Evolutionary conservation across 2,888 invertebrate species (phyloP).

Genomic region (Sphinx pinastri): DNA sequence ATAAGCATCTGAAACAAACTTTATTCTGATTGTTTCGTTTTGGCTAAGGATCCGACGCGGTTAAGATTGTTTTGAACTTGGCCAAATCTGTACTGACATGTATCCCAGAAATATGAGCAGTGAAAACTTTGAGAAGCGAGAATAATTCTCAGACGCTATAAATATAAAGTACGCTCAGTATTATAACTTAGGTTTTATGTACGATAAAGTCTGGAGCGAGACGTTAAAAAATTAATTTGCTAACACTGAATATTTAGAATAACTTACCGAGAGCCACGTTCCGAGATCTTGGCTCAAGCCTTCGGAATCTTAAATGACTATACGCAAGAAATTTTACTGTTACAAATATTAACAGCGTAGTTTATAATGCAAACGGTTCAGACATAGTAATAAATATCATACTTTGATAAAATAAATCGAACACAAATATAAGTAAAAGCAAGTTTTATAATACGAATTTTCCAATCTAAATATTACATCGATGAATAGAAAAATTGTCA

Average conservation of each 20-base stretch:
- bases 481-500: not conserved
- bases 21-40: no score
- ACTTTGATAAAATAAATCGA: not conserved
- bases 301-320: slow-evolving; percentile 5
- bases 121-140: no score
- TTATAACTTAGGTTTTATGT: no score
- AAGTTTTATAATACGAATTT: no score
- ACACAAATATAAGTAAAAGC: not conserved
- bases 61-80: not conserved
- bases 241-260: slow-evolving; percentile 3
- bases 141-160: not conserved
- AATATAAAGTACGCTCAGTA: not conserved
- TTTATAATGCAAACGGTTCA: no score
- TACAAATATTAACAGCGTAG: no score
- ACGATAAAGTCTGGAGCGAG: not conserved
- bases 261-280: not conserved
- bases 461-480: not conserved
- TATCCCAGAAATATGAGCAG: no score
- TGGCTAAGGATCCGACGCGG: no score
- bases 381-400: no score
- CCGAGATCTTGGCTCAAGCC: not conserved
- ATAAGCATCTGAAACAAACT: no score
- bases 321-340: not conserved
- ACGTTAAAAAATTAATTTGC: slow-evolving; percentile 14
- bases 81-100: no score